A percentile compares a stretch with the other conserved stretches of the same genome.
Conservation (phyloP, 2,888 invertebrate species). For the Spisula solida region DNA sequence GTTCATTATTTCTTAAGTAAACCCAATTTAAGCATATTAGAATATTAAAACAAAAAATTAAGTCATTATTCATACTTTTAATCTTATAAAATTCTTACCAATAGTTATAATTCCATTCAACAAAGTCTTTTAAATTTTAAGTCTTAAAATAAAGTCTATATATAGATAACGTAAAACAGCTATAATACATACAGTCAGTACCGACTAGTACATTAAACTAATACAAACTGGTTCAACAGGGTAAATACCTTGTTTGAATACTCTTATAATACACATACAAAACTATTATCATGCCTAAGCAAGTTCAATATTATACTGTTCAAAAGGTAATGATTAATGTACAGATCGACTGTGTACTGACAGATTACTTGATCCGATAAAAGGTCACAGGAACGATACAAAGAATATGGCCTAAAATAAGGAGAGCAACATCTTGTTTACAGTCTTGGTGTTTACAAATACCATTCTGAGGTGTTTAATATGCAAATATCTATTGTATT, state of each 20-base stretch:
- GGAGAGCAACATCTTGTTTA: too few relatives aligned
- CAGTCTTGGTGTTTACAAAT: too few relatives aligned
- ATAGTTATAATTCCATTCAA: background rate
- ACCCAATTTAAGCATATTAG: too few relatives aligned
- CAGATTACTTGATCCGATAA: background rate
- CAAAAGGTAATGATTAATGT: background rate
- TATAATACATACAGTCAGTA: background rate
- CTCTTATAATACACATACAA: background rate
- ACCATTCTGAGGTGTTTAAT: too few relatives aligned
- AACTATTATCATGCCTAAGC: conserved; percentile 13
- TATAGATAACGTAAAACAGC: background rate
- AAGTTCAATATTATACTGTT: conserved; percentile 14
- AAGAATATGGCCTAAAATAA: background rate
- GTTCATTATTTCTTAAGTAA: too few relatives aligned
- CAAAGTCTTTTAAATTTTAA: background rate
- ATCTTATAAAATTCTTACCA: background rate
- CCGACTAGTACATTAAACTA: background rate
- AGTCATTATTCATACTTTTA: background rate
- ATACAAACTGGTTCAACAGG: background rate
- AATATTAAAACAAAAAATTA: too few relatives aligned
- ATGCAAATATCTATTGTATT: too few relatives aligned
- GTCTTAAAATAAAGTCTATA: background rate
- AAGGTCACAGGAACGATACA: background rate
- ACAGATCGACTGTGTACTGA: background rate
- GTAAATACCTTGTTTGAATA: background rate